Evolutionary conservation across 2,797 vertebrate species (phyloP), one percentile per base, ranked within the genome.

Genomic region (Thaleichthys pacificus): DNA sequence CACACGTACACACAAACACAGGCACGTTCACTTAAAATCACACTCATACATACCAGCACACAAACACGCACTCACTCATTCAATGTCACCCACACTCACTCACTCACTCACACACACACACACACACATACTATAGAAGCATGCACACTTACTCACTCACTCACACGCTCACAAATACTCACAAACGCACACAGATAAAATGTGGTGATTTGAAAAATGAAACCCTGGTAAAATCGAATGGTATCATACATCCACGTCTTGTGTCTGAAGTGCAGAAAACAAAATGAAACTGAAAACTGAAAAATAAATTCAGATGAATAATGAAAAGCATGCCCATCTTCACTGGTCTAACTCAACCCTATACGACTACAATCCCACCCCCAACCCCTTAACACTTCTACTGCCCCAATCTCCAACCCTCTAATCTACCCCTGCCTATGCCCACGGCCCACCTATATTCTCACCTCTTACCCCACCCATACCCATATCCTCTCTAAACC

Each of bases 201-300:
- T 88, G 89, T 84, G 88, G 83, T 90, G 89, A 83, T 85, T 78
- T 89, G 86, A 90, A 91, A 87, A 87, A 79, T 89, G 80, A 93
- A 92, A 90, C 84, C 90, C 83, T 93, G 89, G 81, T 84, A 71
- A 92, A 89, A 89, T 72, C 86, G 87, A 91, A 87, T 83, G 81
- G 80, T 85, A 87, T 89, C 87, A 89, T 91, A 91, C 89, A 89
- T 90, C 89, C 89, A 88, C 84, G 67, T 89, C 80, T 84, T 83
- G 86, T 89, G 86, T 89, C 79, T 85, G 86, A 89, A 88, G 86
- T 89, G 90, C 90, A 91, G 88, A 86, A 92, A 91, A 89, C 73
- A 80, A 89, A 90, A 85, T 67, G 54, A 35, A 76, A 80, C 72
- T 49, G 75, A 77, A 77, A 74, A 88, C 80, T 83, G 76, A 81